Base-by-base conservation (phyloP, 53 echinoderm and acorn worm species). In the Echinarachnius parma region DNA sequence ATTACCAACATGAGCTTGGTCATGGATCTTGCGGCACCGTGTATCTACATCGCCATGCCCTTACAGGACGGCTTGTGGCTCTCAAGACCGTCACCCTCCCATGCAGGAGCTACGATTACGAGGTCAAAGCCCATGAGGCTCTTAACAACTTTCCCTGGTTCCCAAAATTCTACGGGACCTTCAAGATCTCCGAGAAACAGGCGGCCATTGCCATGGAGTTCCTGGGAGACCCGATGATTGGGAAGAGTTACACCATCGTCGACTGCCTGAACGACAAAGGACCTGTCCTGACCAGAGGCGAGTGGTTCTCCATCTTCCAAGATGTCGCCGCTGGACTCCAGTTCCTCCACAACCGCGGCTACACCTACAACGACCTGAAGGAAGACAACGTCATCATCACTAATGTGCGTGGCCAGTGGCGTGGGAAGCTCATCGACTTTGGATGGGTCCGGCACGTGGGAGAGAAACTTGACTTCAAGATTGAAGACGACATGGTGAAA, bases 301-400 rank as follows among this genome's bases (percentile, higher is more conserved):
- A 69, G 20, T 69, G 69, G 69, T 52, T 69, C 23, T 34, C 9
- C 34, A 31, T 69, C 35, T 1, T 69, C 1, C 19, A 13, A 23
- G 69, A 69, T 34, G 53, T 53, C 13, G 69, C 69, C 10, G 23
- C 31, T 0, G 69, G 69, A 69, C 52, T 69, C 30, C 30, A 53
- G 34, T 52, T 53, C 14, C 21, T 34, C 21, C 69, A 69, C 50
- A 23, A 23, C 23, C 19, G 19, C 1, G 67, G 69, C 1, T 69
- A 30, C 53, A 23, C 53, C 3, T 31, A 1, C 33, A 69, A 69
- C 37, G 69, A 69, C 34, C 53, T 69, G 18, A 69, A 69, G 18
- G 33, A 21, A 21, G 69, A 69, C 69, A 69, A 69, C 31, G 24
- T 53, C 4, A 10, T 69, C 34, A 21, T 69, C 25, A 31, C 32